Percentiles rank a stretch among this genome's conserved stretches.
These are phyloP conservation scores for Orestias chungarensis DNA, from an alignment of 2,797 vertebrate genomes.

Conservation along the genomic window DNA sequence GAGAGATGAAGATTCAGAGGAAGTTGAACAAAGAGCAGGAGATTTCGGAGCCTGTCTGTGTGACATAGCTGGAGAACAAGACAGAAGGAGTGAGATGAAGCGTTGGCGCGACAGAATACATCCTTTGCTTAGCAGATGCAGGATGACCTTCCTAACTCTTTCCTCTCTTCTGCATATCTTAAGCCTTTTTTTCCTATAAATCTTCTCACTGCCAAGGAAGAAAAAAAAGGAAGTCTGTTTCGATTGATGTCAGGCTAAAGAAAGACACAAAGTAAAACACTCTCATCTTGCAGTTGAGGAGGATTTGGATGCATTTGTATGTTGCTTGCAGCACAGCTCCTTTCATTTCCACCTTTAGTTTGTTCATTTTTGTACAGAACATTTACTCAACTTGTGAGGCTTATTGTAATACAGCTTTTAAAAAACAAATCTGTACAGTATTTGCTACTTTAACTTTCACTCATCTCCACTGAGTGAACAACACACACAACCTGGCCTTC, in stretches of 20 bases:
- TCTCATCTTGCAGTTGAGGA: slow-evolving; percentile 43
- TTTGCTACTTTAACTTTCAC: slow-evolving; percentile 30
- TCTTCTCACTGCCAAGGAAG: slow-evolving; percentile 55
- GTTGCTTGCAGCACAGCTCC: slow-evolving; percentile 11
- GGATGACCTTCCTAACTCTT: slow-evolving; percentile 55
- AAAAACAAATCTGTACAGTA: slow-evolving; percentile 18
- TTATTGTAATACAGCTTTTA: slow-evolving; percentile 12
- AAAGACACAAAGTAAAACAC: slow-evolving; percentile 56
- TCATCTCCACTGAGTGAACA: slow-evolving; percentile 17
- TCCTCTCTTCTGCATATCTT: slow-evolving; percentile 35
- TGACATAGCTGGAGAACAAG: slow-evolving; percentile 4
- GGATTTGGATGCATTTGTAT: slow-evolving; percentile 34
- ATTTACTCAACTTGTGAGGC: neutral
- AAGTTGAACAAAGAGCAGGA: slow-evolving; percentile 57
- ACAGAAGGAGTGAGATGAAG: slow-evolving; percentile 21
- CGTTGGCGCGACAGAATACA: slow-evolving; percentile 46
- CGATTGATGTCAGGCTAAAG: slow-evolving; percentile 54
- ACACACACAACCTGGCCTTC: slow-evolving; percentile 48
- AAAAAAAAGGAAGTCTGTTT: slow-evolving; percentile 43
- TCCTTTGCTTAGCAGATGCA: slow-evolving; percentile 69
- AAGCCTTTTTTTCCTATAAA: slow-evolving; percentile 34
- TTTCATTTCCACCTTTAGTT: slow-evolving; percentile 10
- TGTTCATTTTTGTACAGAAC: slow-evolving; percentile 12
- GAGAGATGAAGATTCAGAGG: slow-evolving; percentile 53
- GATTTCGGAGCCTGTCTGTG: slow-evolving; percentile 23